Base-by-base conservation (phyloP, 37 sponge, comb jelly and placozoan species). In the Mnemiopsis leidyi region DNA sequence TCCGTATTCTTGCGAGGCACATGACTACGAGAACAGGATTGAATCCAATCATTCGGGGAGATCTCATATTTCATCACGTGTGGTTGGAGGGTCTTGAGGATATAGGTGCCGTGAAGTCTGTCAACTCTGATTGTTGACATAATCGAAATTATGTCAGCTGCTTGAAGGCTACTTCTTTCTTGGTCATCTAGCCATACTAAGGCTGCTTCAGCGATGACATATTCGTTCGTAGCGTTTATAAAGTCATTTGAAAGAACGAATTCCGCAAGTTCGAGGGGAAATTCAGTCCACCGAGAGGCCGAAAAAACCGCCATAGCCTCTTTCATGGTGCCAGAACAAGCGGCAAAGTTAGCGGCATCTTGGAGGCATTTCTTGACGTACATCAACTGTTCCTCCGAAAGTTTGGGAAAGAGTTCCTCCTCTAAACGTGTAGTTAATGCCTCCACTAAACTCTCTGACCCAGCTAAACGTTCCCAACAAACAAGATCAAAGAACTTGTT, bases 161-260 rank as follows among this genome's bases (percentile, higher is more conserved):
- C n/a, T 5, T 28, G 25, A 28, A 71, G 30, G n/a, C n/a, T 28
- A 48, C 61, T 13, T 28, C 30, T 71, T 23, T 28, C 75, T 5
- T n/a, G 30, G 20, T 28, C 3, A 18, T 71, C 75, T 28, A 71
- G 75, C 75, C 75, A 71, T 23, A 28, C 30, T 28, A 71, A 5
- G 75, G 75, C 75, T 7, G 75, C 75, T 28, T 71, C 75, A 5
- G 75, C 75, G 30, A 71, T 28, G 5, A 71, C 75, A 71, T 71
- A 71, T 25, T 71, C 75, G 75, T 71, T 71, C 5, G 75, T 28
- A 23, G 30, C 75, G 20, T 5, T 28, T 5, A 71, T n/a, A 71
- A n/a, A 29, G 20, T 71, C 75, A 18, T 28, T 71, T 7, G 75
- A 71, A 3, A 71, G 75, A 2, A 71, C 30, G n/a, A 29, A 71